phyloP scores from a whole-genome alignment of 2,113 vertebrate genomes.

The Apeltes quadracus region DNA sequence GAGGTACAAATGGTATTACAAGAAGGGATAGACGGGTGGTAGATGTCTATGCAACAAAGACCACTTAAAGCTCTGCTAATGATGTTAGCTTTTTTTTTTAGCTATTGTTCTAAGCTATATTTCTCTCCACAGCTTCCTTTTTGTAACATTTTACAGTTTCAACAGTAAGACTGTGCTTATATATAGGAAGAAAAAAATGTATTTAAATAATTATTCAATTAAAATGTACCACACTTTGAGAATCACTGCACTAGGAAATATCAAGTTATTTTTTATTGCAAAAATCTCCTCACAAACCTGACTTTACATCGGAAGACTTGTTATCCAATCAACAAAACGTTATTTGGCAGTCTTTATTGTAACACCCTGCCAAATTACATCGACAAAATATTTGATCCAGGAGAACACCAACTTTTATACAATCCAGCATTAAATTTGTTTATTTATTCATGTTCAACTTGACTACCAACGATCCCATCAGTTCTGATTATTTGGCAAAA shows the following conservation, averaged over 20 bases:
- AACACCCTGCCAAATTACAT: not conserved
- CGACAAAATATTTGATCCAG: slow-evolving; percentile 11
- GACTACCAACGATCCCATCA: not conserved
- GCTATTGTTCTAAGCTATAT: not conserved
- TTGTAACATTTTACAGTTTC: no score
- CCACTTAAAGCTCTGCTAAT: not conserved
- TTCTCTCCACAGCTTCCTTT: not conserved
- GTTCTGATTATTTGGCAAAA: not conserved
- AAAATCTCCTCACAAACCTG: not conserved
- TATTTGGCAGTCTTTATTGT: not conserved
- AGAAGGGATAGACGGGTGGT: not conserved
- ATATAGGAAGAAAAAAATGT: no score
- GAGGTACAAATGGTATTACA: not conserved
- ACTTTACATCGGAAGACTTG: not conserved
- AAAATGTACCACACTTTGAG: no score
- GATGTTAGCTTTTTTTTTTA: not conserved
- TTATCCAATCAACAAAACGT: slow-evolving; percentile 1
- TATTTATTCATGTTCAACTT: not conserved
- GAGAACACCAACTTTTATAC: not conserved
- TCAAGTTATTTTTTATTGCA: not conserved
- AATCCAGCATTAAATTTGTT: not conserved
- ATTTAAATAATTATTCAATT: no score
- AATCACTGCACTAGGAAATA: not conserved
- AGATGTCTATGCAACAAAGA: not conserved
- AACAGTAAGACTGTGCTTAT: no score